Conservation (phyloP, 2,797 vertebrate genomes). For the Uromys caudimaculatus region DNA sequence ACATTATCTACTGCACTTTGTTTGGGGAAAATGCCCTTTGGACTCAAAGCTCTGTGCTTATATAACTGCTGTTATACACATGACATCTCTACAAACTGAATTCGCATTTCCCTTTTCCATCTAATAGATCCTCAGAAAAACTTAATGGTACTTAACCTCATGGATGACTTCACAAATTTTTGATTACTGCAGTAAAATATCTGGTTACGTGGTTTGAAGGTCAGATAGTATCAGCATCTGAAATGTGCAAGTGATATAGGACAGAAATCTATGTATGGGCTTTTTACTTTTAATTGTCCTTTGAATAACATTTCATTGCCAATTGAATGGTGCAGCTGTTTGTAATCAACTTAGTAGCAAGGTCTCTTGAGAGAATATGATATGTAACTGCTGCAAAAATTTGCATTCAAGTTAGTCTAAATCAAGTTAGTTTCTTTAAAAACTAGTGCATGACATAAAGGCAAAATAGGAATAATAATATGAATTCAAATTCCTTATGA, state of each 20-base stretch:
- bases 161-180: constrained; percentile 66
- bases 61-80: constrained; percentile 64
- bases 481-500: constrained; percentile 4
- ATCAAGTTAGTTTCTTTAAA: constrained; percentile 72
- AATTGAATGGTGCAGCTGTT: constrained; percentile 73
- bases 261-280: constrained; percentile 12
- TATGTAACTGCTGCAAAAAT: constrained; percentile 68
- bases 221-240: constrained; percentile 66
- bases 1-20: constrained; percentile 68
- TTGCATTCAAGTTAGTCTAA: constrained; percentile 59
- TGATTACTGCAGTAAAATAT: constrained; percentile 70
- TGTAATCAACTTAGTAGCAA: constrained; percentile 74
- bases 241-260: constrained; percentile 30
- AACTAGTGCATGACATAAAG: constrained; percentile 55
- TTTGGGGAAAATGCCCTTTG: constrained; percentile 74
- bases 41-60: constrained; percentile 72
- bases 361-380: constrained; percentile 66
- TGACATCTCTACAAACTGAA: constrained; percentile 41
- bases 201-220: constrained; percentile 74
- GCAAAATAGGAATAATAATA: constrained; percentile 66
- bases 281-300: constrained; percentile 50
- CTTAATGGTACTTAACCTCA: constrained; percentile 68
- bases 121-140: constrained; percentile 50
- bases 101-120: constrained; percentile 26
- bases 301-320: constrained; percentile 74